Percentiles rank a stretch among this genome's conserved stretches.
phyloP scores from a whole-genome alignment of 64 coral and sea anemone genomes.

The Trachythela sp. region DNA sequence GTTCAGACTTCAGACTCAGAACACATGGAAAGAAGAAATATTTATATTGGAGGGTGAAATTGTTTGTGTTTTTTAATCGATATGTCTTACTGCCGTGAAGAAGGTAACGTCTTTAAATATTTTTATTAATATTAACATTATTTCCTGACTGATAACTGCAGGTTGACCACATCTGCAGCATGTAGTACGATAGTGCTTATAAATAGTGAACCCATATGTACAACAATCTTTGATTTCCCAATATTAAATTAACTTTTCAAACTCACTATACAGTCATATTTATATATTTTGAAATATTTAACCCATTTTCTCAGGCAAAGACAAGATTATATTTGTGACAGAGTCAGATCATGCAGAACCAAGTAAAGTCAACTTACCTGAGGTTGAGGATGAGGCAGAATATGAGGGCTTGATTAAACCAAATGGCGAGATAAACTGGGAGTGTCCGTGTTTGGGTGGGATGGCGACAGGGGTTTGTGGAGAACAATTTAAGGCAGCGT shows the following conservation, averaged over 20 bases:
- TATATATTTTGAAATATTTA: too few relatives aligned
- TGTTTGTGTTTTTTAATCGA: not conserved
- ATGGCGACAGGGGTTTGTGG: constrained; percentile 96
- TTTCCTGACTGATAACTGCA: too few relatives aligned
- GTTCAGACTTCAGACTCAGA: not conserved
- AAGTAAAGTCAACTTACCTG: constrained; percentile 54
- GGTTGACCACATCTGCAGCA: too few relatives aligned
- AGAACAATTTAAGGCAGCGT: constrained; percentile 81
- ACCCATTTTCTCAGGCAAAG: constrained; percentile 64
- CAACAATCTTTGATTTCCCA: too few relatives aligned
- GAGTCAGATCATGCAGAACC: constrained; percentile 68
- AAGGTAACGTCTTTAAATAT: constrained; percentile 57
- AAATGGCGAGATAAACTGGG: constrained; percentile 98
- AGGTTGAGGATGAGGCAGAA: constrained; percentile 70
- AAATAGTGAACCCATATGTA: too few relatives aligned
- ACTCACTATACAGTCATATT: too few relatives aligned
- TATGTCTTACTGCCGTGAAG: constrained; percentile 94
- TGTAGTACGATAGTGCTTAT: too few relatives aligned
- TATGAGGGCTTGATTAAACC: constrained; percentile 92
- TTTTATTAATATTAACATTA: not conserved
- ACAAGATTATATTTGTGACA: constrained; percentile 89
- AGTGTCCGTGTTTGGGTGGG: constrained; percentile 94
- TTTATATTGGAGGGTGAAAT: too few relatives aligned
- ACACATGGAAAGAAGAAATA: not conserved
- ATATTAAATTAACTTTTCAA: not conserved